Conservation (phyloP, 2,888 invertebrate genomes). For the Drosophila cracens region DNA sequence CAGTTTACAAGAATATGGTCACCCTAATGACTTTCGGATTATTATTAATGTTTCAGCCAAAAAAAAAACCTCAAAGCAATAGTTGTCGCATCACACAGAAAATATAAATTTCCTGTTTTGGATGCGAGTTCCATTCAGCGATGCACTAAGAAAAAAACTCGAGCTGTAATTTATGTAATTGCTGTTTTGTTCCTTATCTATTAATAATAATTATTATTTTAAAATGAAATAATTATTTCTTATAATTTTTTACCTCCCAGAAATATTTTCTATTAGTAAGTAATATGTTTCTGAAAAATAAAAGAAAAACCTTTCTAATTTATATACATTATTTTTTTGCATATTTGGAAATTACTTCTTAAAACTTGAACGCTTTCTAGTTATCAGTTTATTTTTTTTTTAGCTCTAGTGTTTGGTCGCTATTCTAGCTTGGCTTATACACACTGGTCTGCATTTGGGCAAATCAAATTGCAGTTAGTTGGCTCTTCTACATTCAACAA, state of each 20-base stretch:
- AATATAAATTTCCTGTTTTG: constrained; percentile 47
- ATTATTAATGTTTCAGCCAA: constrained; percentile 4
- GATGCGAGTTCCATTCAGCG: constrained; percentile 4
- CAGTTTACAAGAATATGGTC: constrained; percentile 17
- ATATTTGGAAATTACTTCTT: neutral
- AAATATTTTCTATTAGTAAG: neutral
- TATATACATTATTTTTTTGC: neutral
- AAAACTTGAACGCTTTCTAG: neutral
- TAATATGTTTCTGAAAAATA: neutral
- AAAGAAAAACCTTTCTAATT: neutral
- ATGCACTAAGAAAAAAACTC: neutral
- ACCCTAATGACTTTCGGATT: constrained; percentile 18
- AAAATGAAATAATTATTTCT: neutral
- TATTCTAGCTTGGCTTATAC: neutral
- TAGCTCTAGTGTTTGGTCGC: neutral
- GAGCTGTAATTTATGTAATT: neutral
- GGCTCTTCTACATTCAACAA: neutral
- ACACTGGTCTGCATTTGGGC: constrained; percentile 12
- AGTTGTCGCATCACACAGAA: constrained; percentile 32
- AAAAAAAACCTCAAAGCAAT: constrained; percentile 6
- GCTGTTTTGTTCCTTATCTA: neutral
- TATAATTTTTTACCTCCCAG: fast-evolving
- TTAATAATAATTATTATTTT: neutral
- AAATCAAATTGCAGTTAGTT: constrained; percentile 41
- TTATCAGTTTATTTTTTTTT: neutral